A percentile compares a stretch with the other conserved stretches of the same genome.
phyloP scores from a whole-genome alignment of 2,888 invertebrate genomes.

The Mesoligia furuncula region DNA sequence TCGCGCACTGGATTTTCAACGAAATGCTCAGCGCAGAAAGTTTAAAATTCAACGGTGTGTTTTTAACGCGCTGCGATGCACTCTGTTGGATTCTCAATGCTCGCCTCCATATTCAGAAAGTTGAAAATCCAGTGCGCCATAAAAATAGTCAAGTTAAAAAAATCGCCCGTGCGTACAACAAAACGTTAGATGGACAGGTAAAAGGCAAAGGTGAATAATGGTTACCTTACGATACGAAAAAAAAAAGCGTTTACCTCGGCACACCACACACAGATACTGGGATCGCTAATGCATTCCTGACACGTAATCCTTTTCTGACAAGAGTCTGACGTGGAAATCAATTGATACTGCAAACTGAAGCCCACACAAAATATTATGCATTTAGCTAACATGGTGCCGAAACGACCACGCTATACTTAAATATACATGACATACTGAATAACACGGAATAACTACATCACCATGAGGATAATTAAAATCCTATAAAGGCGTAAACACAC shows the following conservation, averaged over 20 bases:
- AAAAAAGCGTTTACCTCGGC: constrained; percentile 69
- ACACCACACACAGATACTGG: constrained; percentile 80
- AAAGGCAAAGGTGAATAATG: neutral
- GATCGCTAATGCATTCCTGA: constrained; percentile 77
- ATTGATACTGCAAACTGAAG: constrained; percentile 31
- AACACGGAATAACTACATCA: neutral
- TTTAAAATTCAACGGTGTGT: neutral
- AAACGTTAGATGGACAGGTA: constrained; percentile 14
- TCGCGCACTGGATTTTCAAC: neutral
- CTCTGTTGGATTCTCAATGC: neutral
- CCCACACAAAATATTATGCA: constrained; percentile 39
- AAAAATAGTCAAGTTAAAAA: neutral
- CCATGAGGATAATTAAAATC: constrained; percentile 33
- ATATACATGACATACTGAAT: constrained; percentile 20
- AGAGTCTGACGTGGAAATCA: constrained; percentile 37
- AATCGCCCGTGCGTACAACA: neutral
- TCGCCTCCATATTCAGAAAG: neutral
- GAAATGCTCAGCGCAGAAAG: too few relatives aligned
- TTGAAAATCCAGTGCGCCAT: neutral
- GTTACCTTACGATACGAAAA: constrained; percentile 17
- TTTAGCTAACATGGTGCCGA: constrained; percentile 44
- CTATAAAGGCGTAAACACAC: constrained; percentile 31
- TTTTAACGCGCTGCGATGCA: neutral
- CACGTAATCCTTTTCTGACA: constrained; percentile 75
- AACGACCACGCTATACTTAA: constrained; percentile 17